phyloP scores from a whole-genome alignment of 2,113 vertebrate species.

The Sinocyclocheilus maitianheensis region DNA sequence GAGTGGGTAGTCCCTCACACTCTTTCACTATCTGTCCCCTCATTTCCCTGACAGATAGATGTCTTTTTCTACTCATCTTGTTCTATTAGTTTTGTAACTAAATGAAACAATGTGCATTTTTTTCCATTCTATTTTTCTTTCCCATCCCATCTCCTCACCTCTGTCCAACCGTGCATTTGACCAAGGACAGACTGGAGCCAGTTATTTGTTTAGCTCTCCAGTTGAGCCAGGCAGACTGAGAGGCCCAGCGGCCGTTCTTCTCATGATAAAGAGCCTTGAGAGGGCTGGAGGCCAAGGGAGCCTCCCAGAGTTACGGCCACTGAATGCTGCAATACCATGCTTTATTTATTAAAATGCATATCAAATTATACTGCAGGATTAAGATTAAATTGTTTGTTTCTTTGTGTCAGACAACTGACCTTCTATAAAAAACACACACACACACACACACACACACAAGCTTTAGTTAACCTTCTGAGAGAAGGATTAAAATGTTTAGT shows the following conservation, averaged over 20 bases:
- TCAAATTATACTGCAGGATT: background rate
- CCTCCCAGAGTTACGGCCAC: background rate
- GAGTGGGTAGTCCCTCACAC: conserved; percentile 24
- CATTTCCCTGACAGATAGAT: conserved; percentile 15
- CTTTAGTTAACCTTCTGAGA: background rate
- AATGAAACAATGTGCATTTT: background rate
- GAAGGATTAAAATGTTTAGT: background rate
- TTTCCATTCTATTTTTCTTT: background rate
- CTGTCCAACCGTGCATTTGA: conserved; percentile 58
- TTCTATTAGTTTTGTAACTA: conserved; percentile 3
- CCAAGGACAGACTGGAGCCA: conserved; percentile 70
- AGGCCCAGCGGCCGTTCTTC: conserved; percentile 48
- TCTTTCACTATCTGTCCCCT: background rate
- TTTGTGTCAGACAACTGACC: background rate
- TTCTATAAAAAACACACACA: background rate
- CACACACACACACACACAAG: no score
- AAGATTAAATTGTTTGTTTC: background rate
- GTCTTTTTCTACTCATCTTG: background rate
- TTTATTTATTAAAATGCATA: background rate
- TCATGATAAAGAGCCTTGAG: conserved; percentile 31
- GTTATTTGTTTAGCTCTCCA: conserved; percentile 70
- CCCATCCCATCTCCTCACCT: conserved; percentile 31
- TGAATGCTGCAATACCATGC: background rate
- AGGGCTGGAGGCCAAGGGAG: conserved; percentile 9
- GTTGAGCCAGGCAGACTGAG: conserved; percentile 63